Evolutionary conservation across 2,113 vertebrate species (phyloP), one percentile per base, ranked within the genome.

Genomic region (Myotis davidii): DNA sequence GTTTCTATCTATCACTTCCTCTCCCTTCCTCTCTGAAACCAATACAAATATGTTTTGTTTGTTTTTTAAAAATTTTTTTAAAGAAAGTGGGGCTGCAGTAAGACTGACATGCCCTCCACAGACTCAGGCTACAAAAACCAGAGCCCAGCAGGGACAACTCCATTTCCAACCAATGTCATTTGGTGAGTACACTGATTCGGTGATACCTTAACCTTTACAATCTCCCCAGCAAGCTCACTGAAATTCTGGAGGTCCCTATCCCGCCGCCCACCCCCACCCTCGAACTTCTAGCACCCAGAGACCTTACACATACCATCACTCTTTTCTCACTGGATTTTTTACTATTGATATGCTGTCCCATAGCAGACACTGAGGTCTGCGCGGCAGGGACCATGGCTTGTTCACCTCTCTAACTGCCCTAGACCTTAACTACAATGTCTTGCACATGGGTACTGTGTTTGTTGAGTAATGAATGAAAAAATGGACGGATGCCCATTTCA

Each of bases 401-500:
- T 17, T 81, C 67, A 70, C 12, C 32, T 85, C 77, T 70, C 65
- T 65, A 34, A 52, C 39, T 61, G 21, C 81, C 50, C 76, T 37
- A 18, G 52, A 32, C 87, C 81, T 73, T 94, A 48, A 54, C 54
- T 54, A 14, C 29, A 69, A 16, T 45, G 29, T 25, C 67, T 45
- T 50, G 20, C 12, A 59, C 3, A 1, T 13, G 14, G 23, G 12
- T 37, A 7, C 69, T 65, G 34, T 45, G 23, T 88, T 78, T 90
- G 42, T 12, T 88, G 74, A 93, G 9, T 48, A 90, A 73, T 72
- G 32, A 82, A 56, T 70, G 67, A 77, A 77, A 23, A 27, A 83
- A 17, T 56, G 37, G 42, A 37, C 34, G 16, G n/a, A 65, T 59
- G 11, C 64, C 50, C 89, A 61, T 93, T 59, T 94, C 61, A 79